Percentiles rank a stretch among this genome's conserved stretches.
Evolutionary conservation across 2,888 invertebrate species (phyloP).

Genomic region (Nemotelus nigrinus): DNA sequence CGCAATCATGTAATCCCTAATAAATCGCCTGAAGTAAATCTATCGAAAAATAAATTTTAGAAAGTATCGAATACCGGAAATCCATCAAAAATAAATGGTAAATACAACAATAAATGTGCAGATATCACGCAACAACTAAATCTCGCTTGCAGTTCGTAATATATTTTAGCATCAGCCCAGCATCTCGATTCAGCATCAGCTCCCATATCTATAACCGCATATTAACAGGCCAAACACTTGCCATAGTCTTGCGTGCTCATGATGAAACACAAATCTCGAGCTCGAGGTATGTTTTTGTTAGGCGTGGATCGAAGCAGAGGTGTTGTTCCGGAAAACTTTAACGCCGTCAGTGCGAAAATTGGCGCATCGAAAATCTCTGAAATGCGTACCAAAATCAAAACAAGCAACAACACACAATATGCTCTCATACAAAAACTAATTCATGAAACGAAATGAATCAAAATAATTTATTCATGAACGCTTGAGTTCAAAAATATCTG

Average conservation of each 20-base stretch:
- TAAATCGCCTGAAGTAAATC: background rate
- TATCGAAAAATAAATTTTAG: conserved; percentile 11
- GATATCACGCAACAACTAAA: conserved; percentile 12
- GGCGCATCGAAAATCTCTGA: too few species aligned
- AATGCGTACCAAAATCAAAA: too few species aligned
- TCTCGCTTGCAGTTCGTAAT: too few species aligned
- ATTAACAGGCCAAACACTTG: conserved; percentile 16
- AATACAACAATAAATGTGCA: background rate
- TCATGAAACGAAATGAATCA: too few species aligned
- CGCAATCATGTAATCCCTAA: too few species aligned
- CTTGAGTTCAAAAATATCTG: too few species aligned
- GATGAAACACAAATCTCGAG: conserved; percentile 8
- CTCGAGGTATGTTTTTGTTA: background rate
- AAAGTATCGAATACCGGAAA: conserved; percentile 32
- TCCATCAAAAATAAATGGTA: background rate
- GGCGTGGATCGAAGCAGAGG: background rate
- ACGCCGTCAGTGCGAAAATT: background rate
- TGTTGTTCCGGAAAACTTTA: background rate
- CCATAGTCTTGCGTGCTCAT: background rate
- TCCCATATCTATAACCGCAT: conserved; percentile 16
- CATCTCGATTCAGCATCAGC: background rate
- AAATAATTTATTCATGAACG: too few species aligned
- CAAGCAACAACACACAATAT: too few species aligned
- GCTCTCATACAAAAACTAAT: too few species aligned
- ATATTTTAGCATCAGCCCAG: too few species aligned